These are phyloP conservation scores for Ennomos fuscantarius DNA, from an alignment of 2,888 invertebrate species.

Conservation along the genomic window DNA sequence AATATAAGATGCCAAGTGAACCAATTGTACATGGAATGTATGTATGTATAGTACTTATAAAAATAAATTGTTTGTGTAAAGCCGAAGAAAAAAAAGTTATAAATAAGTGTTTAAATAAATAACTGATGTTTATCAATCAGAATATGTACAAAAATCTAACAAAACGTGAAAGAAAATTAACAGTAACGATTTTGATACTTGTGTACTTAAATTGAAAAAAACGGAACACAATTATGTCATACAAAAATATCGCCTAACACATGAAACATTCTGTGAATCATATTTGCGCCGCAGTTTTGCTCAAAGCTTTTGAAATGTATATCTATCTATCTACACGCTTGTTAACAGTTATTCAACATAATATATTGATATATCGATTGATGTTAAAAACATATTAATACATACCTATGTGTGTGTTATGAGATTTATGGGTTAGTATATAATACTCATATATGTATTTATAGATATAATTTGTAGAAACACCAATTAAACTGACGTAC, in stretches of 20 bases:
- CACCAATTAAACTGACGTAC: constrained; percentile 68
- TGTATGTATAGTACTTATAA: neutral
- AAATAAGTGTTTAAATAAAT: constrained; percentile 7
- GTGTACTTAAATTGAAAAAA: constrained; percentile 34
- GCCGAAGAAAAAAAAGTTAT: neutral
- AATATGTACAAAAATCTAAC: constrained; percentile 1
- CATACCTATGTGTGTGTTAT: constrained; percentile 5
- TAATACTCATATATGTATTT: constrained; percentile 62
- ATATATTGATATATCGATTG: constrained; percentile 9
- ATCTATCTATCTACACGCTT: constrained; percentile 21
- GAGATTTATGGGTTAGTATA: constrained; percentile 41
- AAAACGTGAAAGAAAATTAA: constrained; percentile 42
- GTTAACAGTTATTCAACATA: constrained; percentile 12
- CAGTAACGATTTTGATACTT: constrained; percentile 71
- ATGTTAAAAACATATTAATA: constrained; percentile 11
- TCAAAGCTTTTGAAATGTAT: constrained; percentile 60
- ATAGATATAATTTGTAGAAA: constrained; percentile 73
- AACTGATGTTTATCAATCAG: neutral
- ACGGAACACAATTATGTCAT: constrained; percentile 48
- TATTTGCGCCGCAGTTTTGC: constrained; percentile 61
- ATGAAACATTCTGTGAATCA: constrained; percentile 42
- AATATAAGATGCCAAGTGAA: no score
- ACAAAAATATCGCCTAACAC: constrained; percentile 2
- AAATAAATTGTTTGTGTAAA: neutral
- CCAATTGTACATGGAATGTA: no score